Conservation (phyloP, 2,888 invertebrate species). For the Ellobium chinense region DNA sequence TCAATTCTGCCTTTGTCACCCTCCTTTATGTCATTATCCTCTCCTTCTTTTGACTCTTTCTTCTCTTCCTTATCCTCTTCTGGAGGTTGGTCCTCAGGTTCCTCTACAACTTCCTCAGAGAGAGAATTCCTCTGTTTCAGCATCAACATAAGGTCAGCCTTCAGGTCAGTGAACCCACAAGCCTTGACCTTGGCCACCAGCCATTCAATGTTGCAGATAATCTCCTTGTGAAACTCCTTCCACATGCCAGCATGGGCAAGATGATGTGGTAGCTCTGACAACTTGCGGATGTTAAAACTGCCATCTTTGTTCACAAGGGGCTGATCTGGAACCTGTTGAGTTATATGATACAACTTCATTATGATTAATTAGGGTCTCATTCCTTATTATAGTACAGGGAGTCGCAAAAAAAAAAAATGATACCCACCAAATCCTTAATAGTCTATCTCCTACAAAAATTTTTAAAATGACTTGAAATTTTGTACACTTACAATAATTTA, state of each 20-base stretch:
- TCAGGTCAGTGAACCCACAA: constrained; percentile 94
- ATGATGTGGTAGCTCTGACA: constrained; percentile 66
- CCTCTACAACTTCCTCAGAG: constrained; percentile 15
- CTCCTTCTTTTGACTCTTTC: neutral
- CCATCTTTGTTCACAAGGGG: constrained; percentile 54
- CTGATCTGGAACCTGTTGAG: constrained; percentile 59
- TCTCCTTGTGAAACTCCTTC: constrained; percentile 87
- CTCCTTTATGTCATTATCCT: neutral
- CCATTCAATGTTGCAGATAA: constrained; percentile 97
- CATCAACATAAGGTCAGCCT: constrained; percentile 87
- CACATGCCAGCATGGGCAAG: constrained; percentile 59
- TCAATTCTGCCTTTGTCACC: neutral
- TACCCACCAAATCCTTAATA: too few species aligned
- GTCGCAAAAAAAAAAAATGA: too few species aligned
- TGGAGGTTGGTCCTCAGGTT: neutral
- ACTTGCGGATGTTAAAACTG: constrained; percentile 61
- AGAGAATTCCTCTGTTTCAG: constrained; percentile 28
- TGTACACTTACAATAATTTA: too few species aligned
- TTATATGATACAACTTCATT: neutral
- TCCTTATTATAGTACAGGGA: too few species aligned
- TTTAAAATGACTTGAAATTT: too few species aligned
- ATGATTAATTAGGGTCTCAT: neutral
- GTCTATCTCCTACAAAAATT: too few species aligned
- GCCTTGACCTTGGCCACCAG: constrained; percentile 95
- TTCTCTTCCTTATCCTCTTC: neutral